These are phyloP conservation scores for Iguana delicatissima DNA, from an alignment of 2,797 vertebrate genomes.

Conservation along the genomic window DNA sequence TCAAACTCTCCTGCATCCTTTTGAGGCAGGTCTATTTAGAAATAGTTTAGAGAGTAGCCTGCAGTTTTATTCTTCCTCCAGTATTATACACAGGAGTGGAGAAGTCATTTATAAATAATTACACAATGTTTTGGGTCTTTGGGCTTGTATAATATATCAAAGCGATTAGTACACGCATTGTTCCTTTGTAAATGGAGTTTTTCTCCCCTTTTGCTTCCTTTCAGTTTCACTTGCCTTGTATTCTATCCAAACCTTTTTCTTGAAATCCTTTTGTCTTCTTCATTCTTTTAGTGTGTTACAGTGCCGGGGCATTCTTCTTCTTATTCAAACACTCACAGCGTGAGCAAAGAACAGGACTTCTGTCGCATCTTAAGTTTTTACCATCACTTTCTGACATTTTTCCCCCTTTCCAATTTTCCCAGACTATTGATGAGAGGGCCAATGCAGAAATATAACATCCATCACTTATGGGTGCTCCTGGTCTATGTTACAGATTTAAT, in stretches of 20 bases:
- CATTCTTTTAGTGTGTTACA: slow-evolving; percentile 97
- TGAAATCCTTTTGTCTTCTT: slow-evolving; percentile 92
- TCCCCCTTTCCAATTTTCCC: slow-evolving; percentile 81
- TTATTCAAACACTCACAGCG: slow-evolving; percentile 97
- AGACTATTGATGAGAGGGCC: slow-evolving; percentile 79
- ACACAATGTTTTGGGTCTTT: slow-evolving; percentile 99
- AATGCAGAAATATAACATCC: slow-evolving; percentile 81
- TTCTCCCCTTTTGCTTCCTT: slow-evolving; percentile 84
- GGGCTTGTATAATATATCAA: slow-evolving; percentile 99
- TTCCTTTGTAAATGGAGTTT: slow-evolving; percentile 92
- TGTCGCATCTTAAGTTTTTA: slow-evolving; percentile 87
- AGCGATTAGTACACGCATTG: slow-evolving; percentile 99
- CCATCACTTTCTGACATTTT: slow-evolving; percentile 84
- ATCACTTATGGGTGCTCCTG: slow-evolving; percentile 81
- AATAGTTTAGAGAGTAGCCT: slow-evolving; percentile 95
- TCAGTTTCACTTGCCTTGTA: slow-evolving; percentile 95
- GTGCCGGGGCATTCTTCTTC: slow-evolving; percentile 93
- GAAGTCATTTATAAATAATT: slow-evolving; percentile 99
- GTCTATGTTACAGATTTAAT: slow-evolving; percentile 73
- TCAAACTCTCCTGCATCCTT: slow-evolving; percentile 89
- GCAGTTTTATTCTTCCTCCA: slow-evolving; percentile 93
- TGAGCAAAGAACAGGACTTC: slow-evolving; percentile 91
- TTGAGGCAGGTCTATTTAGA: slow-evolving; percentile 90
- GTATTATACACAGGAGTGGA: slow-evolving; percentile 91
- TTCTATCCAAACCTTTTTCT: slow-evolving; percentile 94